phyloP scores from a whole-genome alignment of 2,797 vertebrate species.

The Strix occidentalis region DNA sequence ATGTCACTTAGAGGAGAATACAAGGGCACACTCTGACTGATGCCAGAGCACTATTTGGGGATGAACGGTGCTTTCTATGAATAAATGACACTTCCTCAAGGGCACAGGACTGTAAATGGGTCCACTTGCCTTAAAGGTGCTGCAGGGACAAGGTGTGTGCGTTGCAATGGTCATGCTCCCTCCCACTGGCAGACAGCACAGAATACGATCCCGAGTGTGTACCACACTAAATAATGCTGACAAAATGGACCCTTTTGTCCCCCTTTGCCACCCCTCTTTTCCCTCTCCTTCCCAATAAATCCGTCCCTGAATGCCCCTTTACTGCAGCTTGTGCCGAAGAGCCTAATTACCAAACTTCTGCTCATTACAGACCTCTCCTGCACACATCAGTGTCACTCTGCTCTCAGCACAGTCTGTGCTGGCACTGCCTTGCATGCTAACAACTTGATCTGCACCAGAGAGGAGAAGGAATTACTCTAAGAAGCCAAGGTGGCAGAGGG shows the following conservation, averaged over 20 bases:
- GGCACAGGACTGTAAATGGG: background rate
- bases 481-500: background rate
- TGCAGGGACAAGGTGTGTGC: background rate
- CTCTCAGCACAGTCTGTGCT: slow-evolving; percentile 15
- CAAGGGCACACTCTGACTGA: background rate
- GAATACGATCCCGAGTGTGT: background rate
- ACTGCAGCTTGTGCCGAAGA: background rate
- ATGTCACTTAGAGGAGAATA: background rate
- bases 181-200: background rate
- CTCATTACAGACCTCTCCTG: background rate
- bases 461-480: background rate
- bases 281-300: background rate
- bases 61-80: background rate
- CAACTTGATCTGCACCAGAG: background rate
- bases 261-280: background rate
- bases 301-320: background rate
- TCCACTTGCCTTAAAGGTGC: background rate
- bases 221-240: background rate
- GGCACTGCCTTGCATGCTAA: slow-evolving; percentile 12
- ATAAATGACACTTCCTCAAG: background rate
- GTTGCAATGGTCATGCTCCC: background rate
- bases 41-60: background rate
- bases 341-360: background rate
- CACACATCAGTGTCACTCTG: background rate
- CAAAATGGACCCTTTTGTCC: background rate